Evolutionary conservation across 1,140 invertebrate genomes (phyloP).

Genomic region (Danaus melanippus): DNA sequence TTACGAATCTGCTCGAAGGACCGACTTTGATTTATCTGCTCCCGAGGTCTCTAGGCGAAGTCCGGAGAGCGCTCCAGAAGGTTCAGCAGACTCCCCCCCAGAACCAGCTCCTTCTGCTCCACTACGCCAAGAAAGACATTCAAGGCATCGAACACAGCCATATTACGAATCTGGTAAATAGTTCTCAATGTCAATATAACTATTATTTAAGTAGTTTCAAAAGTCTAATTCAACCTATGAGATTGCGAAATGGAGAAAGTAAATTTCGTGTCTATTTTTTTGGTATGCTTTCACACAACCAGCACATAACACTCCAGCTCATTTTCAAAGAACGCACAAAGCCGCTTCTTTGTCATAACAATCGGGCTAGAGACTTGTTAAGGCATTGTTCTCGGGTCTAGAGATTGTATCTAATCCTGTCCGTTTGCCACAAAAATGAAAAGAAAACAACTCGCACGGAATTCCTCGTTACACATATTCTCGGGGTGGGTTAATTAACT

Average conservation of each 20-base stretch:
- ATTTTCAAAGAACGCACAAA: constrained; percentile 36
- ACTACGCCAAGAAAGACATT: constrained; percentile 44
- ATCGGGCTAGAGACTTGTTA: constrained; percentile 50
- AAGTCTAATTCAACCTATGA: too few species aligned
- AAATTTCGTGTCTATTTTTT: background rate
- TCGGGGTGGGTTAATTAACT: constrained; percentile 25
- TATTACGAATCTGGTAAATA: constrained; percentile 65
- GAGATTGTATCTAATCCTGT: constrained; percentile 24
- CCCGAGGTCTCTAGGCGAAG: constrained; percentile 55
- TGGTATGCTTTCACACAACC: background rate
- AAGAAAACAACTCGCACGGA: constrained; percentile 22
- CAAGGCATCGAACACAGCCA: constrained; percentile 51
- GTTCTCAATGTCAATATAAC: background rate
- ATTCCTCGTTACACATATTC: constrained; percentile 24
- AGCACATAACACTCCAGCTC: constrained; percentile 9
- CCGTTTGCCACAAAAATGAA: constrained; percentile 19
- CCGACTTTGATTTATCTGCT: constrained; percentile 60
- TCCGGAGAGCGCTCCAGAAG: constrained; percentile 61
- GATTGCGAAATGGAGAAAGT: too few species aligned
- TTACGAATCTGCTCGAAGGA: constrained; percentile 62
- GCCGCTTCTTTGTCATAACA: constrained; percentile 45
- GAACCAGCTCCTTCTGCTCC: constrained; percentile 62
- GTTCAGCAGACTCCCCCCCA: constrained; percentile 54
- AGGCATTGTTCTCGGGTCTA: constrained; percentile 40
- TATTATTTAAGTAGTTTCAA: too few species aligned